A percentile compares a stretch with the other conserved stretches of the same genome.
phyloP scores from a whole-genome alignment of 2,797 vertebrate genomes.

The Lacerta bilineata region DNA sequence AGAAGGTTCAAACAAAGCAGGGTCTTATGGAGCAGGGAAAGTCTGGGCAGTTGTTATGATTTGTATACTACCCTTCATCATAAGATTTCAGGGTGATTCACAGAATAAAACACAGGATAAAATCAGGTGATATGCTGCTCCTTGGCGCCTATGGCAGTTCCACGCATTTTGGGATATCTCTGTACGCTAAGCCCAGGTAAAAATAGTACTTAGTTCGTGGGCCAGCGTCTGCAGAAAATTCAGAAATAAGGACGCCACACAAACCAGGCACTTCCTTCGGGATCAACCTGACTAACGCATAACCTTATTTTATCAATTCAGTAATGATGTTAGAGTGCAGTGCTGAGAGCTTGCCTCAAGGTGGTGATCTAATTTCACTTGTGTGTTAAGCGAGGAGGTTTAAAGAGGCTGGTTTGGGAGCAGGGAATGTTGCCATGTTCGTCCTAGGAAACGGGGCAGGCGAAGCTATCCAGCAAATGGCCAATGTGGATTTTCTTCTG shows the following conservation, averaged over 20 bases:
- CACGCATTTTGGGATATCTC: background rate
- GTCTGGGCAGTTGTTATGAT: too few species aligned
- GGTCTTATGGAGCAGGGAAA: too few species aligned
- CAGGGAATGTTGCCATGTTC: background rate
- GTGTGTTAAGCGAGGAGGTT: background rate
- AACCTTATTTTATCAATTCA: background rate
- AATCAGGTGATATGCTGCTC: too few species aligned
- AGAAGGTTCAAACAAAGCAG: too few species aligned
- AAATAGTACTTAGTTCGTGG: background rate
- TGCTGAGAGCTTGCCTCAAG: constrained; percentile 50
- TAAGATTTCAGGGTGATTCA: too few species aligned
- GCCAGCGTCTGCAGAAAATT: background rate
- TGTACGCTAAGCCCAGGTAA: background rate
- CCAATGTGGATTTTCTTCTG: background rate
- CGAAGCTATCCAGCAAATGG: background rate
- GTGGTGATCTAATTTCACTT: constrained; percentile 41
- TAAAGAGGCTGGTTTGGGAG: background rate
- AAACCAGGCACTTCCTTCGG: background rate
- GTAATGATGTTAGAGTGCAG: background rate
- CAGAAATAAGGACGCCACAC: background rate
- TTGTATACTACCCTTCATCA: too few species aligned
- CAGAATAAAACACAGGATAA: too few species aligned
- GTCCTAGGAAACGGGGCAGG: background rate
- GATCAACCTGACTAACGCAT: background rate
- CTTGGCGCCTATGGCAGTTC: background rate